These are phyloP conservation scores for Chloroclysta siterata DNA, from an alignment of 2,888 invertebrate genomes.

Conservation along the genomic window DNA sequence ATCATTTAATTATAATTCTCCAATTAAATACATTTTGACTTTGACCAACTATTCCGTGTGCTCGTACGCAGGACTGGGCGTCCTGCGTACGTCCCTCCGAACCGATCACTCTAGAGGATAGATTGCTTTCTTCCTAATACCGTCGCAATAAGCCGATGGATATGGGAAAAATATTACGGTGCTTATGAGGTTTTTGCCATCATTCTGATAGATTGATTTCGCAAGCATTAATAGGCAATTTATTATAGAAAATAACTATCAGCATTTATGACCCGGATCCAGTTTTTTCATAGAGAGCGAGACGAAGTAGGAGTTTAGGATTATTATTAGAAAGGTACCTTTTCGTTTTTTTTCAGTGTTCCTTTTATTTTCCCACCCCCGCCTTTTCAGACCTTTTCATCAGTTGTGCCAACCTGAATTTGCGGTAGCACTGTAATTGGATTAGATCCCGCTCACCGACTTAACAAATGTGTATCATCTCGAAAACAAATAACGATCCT, in stretches of 20 bases:
- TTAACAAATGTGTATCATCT: constrained; percentile 39
- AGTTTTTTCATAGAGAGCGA: background rate
- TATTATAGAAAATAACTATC: background rate
- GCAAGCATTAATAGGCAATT: constrained; percentile 37
- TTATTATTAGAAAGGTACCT: no score
- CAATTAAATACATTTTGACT: no score
- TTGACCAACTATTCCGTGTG: no score
- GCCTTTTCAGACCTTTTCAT: background rate
- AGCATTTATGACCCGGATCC: background rate
- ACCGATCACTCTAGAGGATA: constrained; percentile 29
- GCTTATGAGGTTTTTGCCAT: constrained; percentile 38
- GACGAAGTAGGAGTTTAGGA: background rate
- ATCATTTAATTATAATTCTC: no score
- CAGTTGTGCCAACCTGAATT: constrained; percentile 24
- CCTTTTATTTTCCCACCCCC: background rate
- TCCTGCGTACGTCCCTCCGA: constrained; percentile 7
- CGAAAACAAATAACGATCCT: constrained; percentile 36
- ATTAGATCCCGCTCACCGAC: constrained; percentile 34
- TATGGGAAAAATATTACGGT: constrained; percentile 32
- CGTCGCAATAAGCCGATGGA: constrained; percentile 33
- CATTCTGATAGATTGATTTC: constrained; percentile 31
- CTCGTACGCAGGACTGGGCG: no score
- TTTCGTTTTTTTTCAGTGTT: background rate
- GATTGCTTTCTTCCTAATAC: constrained; percentile 35
- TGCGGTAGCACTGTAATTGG: constrained; percentile 38